phyloP scores from a whole-genome alignment of 2,113 vertebrate genomes.

The Macrotus californicus region DNA sequence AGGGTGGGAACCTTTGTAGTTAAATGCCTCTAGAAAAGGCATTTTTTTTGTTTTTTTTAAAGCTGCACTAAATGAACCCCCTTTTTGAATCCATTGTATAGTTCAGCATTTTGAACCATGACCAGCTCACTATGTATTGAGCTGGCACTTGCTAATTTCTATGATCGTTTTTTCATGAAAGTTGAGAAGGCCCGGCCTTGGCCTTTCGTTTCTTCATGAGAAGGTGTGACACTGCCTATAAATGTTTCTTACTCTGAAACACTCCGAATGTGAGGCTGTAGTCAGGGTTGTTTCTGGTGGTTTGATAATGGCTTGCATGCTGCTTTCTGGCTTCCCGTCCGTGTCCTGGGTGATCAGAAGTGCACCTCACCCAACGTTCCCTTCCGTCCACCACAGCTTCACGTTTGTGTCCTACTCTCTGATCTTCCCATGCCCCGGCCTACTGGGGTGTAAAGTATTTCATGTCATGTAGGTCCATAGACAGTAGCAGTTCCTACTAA shows the following conservation, averaged over 20 bases:
- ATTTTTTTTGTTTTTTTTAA: constrained; percentile 81
- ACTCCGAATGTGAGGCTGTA: constrained; percentile 94
- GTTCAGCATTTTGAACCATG: constrained; percentile 85
- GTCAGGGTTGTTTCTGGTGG: constrained; percentile 99
- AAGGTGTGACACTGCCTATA: constrained; percentile 97
- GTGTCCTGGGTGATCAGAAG: constrained; percentile 65
- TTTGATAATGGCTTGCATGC: constrained; percentile 93
- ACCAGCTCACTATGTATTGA: constrained; percentile 85
- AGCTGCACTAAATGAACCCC: constrained; percentile 83
- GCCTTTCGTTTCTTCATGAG: constrained; percentile 95
- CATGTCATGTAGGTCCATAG: constrained; percentile 26
- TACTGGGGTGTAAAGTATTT: neutral
- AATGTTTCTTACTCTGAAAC: constrained; percentile 99
- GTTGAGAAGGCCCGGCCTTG: constrained; percentile 86
- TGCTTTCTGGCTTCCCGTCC: constrained; percentile 78
- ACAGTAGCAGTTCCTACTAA: constrained; percentile 15
- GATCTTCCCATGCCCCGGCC: neutral
- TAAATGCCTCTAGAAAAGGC: constrained; percentile 85
- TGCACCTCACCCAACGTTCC: constrained; percentile 41
- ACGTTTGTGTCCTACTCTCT: neutral
- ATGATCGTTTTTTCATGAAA: constrained; percentile 93
- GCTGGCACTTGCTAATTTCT: constrained; percentile 87
- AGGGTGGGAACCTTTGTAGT: constrained; percentile 83
- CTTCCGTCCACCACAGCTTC: constrained; percentile 35
- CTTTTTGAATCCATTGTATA: constrained; percentile 83